phyloP scores from a whole-genome alignment of 2,113 vertebrate species.

The Prunella himalayana region DNA sequence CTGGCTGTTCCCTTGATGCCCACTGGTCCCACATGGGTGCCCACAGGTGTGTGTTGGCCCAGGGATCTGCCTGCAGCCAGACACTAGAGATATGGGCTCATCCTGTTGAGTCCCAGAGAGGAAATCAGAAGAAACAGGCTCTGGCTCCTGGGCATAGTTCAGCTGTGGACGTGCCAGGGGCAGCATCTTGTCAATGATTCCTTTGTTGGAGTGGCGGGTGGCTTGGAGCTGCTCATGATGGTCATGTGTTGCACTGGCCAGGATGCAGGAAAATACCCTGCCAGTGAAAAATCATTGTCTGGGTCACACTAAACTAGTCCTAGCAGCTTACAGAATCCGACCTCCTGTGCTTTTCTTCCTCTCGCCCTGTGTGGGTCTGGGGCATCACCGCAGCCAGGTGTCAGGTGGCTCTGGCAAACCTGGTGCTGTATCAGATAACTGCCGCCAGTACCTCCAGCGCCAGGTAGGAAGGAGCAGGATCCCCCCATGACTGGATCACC shows the following conservation, averaged over 20 bases:
- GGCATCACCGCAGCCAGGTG: neutral
- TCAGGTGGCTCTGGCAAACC: neutral
- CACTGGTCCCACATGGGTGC: neutral
- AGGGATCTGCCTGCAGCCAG: accelerated
- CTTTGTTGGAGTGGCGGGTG: neutral
- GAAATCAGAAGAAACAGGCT: neutral
- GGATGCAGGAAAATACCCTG: neutral
- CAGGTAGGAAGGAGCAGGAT: neutral
- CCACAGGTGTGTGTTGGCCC: neutral
- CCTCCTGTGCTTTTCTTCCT: neutral
- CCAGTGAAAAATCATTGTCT: neutral
- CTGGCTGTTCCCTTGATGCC: accelerated
- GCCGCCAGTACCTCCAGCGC: neutral
- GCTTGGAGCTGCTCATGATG: conserved; percentile 4
- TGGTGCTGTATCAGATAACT: neutral
- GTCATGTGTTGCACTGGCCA: neutral
- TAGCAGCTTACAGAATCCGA: neutral
- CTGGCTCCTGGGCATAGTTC: conserved; percentile 3
- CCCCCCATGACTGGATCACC: neutral
- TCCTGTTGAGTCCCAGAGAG: neutral
- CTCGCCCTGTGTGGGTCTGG: accelerated
- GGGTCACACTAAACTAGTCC: neutral
- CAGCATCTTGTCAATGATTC: conserved; percentile 42
- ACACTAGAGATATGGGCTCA: accelerated
- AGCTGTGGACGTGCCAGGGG: neutral